Conservation (phyloP, 2,888 invertebrate species). For the Lepidochitona cinerea region DNA sequence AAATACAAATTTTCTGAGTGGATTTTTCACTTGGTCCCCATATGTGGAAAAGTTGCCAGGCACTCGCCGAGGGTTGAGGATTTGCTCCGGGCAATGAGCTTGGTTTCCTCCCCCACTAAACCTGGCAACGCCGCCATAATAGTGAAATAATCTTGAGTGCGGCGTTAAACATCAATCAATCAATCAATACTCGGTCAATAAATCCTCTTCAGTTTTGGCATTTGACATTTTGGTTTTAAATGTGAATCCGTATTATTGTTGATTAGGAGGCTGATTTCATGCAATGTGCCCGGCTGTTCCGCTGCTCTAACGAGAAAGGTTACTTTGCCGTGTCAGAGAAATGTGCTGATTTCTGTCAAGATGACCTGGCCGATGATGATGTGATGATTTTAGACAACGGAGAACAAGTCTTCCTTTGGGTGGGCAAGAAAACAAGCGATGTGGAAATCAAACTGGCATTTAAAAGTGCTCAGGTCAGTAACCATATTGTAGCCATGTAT, state of each 20-base stretch:
- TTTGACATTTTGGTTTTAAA: too few relatives aligned
- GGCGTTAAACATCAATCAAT: too few relatives aligned
- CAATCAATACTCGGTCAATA: too few relatives aligned
- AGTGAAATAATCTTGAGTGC: too few relatives aligned
- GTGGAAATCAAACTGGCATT: slow-evolving; percentile 99
- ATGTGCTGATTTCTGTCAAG: slow-evolving; percentile 98
- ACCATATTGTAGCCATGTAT: not conserved
- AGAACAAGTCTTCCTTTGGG: slow-evolving; percentile 97
- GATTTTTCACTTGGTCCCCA: too few relatives aligned
- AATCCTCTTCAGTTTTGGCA: too few relatives aligned
- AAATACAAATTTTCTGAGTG: too few relatives aligned
- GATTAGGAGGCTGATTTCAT: slow-evolving; percentile 86
- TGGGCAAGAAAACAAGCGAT: slow-evolving; percentile 96
- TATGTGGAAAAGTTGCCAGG: too few relatives aligned
- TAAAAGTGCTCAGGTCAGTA: slow-evolving; percentile 93
- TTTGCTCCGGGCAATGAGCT: too few relatives aligned
- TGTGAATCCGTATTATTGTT: slow-evolving; percentile 9
- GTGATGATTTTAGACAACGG: slow-evolving; percentile 99
- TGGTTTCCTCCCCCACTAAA: too few relatives aligned
- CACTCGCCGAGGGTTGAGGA: too few relatives aligned
- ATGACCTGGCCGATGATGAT: slow-evolving; percentile 98
- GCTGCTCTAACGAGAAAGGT: slow-evolving; percentile 99
- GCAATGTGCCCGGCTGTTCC: slow-evolving; percentile 92
- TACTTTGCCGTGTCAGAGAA: slow-evolving; percentile 99
- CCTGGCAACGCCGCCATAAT: too few relatives aligned